Evolutionary conservation across 2,113 vertebrate species (phyloP).

Genomic region (Campylorhamphus procurvoides): DNA sequence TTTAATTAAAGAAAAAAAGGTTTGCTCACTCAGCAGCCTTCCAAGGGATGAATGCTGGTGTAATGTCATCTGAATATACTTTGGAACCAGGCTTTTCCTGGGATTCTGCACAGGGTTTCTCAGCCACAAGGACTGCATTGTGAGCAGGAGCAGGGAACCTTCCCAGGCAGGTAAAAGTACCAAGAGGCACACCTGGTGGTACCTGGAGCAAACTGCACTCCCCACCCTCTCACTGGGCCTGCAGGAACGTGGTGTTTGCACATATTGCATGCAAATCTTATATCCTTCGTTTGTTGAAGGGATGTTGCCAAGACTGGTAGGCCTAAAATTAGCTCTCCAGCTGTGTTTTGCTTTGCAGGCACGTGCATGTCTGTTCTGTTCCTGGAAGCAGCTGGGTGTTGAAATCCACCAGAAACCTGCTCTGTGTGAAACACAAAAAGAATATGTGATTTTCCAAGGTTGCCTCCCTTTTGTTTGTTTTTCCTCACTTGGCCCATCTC

Average conservation of each 20-base stretch:
- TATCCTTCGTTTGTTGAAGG: constrained; percentile 45
- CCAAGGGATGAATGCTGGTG: not conserved
- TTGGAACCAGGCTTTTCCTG: not conserved
- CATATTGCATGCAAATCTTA: not conserved
- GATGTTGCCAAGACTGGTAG: constrained; percentile 61
- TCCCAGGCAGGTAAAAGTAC: not conserved
- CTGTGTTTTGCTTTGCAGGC: constrained; percentile 73
- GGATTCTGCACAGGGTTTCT: not conserved
- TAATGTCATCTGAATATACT: constrained; percentile 22
- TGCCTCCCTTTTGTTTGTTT: constrained; percentile 1
- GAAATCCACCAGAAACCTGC: constrained; percentile 49
- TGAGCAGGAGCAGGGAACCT: not conserved
- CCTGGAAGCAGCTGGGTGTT: constrained; percentile 64
- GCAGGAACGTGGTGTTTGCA: not conserved
- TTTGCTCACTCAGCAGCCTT: constrained; percentile 7
- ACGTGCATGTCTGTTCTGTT: constrained; percentile 61
- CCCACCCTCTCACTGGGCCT: not conserved
- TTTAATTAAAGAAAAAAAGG: constrained; percentile 32
- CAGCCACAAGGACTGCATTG: not conserved
- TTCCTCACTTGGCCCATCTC: not conserved
- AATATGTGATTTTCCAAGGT: not conserved
- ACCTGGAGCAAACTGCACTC: not conserved
- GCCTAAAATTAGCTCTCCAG: constrained; percentile 71
- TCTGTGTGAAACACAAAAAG: constrained; percentile 2
- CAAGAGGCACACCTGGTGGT: not conserved